Evolutionary conservation across 2,113 vertebrate genomes (phyloP), one percentile per base, ranked within the genome.

Genomic region (Rattus rattus): DNA sequence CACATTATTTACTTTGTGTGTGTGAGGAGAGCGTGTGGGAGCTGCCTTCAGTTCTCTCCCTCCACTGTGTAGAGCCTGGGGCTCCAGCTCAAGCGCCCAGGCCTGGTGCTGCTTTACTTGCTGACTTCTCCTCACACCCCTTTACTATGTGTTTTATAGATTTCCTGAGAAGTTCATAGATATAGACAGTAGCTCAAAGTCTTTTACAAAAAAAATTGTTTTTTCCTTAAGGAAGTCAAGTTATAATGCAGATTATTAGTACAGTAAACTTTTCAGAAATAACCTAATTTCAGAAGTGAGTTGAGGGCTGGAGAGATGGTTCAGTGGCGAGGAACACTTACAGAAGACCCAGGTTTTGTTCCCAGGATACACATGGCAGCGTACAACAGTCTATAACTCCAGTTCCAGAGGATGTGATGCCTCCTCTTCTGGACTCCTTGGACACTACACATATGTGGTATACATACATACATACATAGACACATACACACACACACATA

Each of bases 191-290:
- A 43, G 7, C 59, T 30, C 47, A 7, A 84, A 47, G 81, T 85
- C 0, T 30, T 65, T 65, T 63, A 10, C 10, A 24, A 65, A 85
- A 65, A 85, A 39, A 61, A 30, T 16, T 14, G 39, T 61, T 63
- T 39, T 39, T 61, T 83, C 4, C n/a, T 47, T 93, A 72, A 88
- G 24, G 69, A 93, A 93, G n/a, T 73, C 63, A 47, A 67, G 14
- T 9, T 88, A 84, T 24, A 91, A 7, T 93, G 79, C 81, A 95
- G 63, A 91, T 96, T 84, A 96, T 59, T 84, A 22, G 36, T 90
- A 84, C 14, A 95, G 36, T 59, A 88, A 24, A 72, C 54, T 47
- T 90, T 96, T 96, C 67, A 12, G 28, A 85, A 92, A 94, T 95
- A 61, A 17, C 30, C 26, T 92, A 61, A 88, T 54, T 88, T 43